Percentiles rank a stretch among this genome's conserved stretches.
These are phyloP conservation scores for Lepidocyrtinus sp. DNA, from an alignment of 2,888 invertebrate genomes.

Conservation along the genomic window DNA sequence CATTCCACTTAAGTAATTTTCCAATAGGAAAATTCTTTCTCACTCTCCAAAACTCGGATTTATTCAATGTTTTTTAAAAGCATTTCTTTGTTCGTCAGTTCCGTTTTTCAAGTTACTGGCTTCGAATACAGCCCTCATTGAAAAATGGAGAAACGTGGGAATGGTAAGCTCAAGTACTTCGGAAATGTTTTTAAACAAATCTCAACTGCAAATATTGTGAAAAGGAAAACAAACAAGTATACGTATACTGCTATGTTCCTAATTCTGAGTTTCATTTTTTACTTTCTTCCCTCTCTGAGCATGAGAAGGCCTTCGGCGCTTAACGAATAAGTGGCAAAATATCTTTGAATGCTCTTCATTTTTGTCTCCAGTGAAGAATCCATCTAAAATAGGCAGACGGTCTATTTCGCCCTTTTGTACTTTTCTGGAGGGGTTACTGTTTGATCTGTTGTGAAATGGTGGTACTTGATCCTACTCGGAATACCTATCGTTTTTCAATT, in stretches of 20 bases:
- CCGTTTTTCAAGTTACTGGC: not conserved
- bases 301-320: not conserved
- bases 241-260: slow-evolving; percentile 8
- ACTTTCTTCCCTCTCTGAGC: not conserved
- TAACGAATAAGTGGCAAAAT: not conserved
- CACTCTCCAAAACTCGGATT: too few species aligned
- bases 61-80: slow-evolving; percentile 49
- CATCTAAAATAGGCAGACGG: too few species aligned
- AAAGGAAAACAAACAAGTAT: not conserved
- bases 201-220: slow-evolving; percentile 52
- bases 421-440: not conserved
- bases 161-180: slow-evolving; percentile 13
- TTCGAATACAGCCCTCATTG: not conserved
- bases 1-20: not conserved
- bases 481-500: slow-evolving; percentile 58
- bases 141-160: slow-evolving; percentile 38
- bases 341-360: not conserved
- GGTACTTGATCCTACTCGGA: slow-evolving; percentile 28
- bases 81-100: slow-evolving; percentile 55
- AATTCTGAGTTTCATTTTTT: slow-evolving; percentile 1
- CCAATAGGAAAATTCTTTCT: not conserved
- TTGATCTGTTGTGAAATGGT: slow-evolving; percentile 50
- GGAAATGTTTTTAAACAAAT: slow-evolving; percentile 42
- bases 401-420: too few species aligned
- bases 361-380: not conserved